A percentile compares a stretch with the other conserved stretches of the same genome.
Evolutionary conservation across 37 sponge, comb jelly and placozoan species (phyloP).

Genomic region (Hormiphora californensis): DNA sequence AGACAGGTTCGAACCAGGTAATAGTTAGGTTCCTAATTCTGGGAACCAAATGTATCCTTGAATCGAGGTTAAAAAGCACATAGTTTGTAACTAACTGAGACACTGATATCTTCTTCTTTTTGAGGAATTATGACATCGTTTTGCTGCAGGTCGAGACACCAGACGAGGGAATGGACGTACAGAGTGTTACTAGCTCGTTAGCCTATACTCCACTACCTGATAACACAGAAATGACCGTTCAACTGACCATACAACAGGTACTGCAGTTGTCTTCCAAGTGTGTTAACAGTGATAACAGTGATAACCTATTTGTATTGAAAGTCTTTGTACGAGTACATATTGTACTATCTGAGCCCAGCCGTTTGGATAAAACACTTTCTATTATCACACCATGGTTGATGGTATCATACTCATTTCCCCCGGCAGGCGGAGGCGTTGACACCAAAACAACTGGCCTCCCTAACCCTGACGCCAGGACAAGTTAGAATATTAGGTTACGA

Average conservation of each 20-base stretch:
- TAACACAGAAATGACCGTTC: neutral
- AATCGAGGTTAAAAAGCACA: too few species aligned
- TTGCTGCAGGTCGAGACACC: too few species aligned
- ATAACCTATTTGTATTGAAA: neutral
- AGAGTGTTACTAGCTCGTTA: slow-evolving; percentile 12
- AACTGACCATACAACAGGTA: slow-evolving; percentile 9
- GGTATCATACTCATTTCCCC: too few species aligned
- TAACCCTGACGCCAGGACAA: slow-evolving; percentile 5
- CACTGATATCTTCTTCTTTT: too few species aligned
- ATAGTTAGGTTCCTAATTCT: too few species aligned
- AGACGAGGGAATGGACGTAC: neutral
- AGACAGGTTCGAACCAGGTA: too few species aligned
- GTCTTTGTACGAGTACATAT: neutral
- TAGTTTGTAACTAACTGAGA: too few species aligned
- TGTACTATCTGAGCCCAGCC: too few species aligned
- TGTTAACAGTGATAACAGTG: neutral
- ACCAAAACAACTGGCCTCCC: slow-evolving; percentile 14
- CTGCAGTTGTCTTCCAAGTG: neutral
- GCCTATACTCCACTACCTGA: slow-evolving; percentile 6
- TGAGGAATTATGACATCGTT: too few species aligned
- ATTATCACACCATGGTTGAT: too few species aligned
- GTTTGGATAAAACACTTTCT: too few species aligned
- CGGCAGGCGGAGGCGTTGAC: slow-evolving; percentile 2
- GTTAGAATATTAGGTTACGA: slow-evolving; percentile 30
- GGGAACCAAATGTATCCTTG: too few species aligned